Evolutionary conservation across 2,888 invertebrate genomes (phyloP).

Genomic region (Matsumyia berberina): DNA sequence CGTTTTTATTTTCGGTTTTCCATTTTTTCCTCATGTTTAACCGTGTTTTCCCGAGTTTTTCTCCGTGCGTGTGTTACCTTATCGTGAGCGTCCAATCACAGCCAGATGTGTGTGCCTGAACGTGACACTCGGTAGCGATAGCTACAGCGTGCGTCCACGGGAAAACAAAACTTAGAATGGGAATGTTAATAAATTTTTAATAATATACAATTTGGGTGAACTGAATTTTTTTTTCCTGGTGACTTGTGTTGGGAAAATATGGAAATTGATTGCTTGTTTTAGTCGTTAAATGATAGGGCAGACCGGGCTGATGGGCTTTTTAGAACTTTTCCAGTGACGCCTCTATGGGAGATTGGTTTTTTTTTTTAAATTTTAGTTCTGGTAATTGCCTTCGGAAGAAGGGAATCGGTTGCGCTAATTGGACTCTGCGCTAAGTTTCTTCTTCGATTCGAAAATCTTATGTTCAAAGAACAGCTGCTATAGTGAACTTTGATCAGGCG

Average conservation of each 20-base stretch:
- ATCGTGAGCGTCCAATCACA: constrained; percentile 72
- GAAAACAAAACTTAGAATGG: constrained; percentile 25
- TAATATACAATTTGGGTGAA: constrained; percentile 51
- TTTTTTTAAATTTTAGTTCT: too few species aligned
- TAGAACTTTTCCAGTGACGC: constrained; percentile 30
- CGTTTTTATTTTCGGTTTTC: constrained; percentile 27
- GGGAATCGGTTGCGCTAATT: too few species aligned
- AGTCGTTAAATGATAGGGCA: constrained; percentile 10
- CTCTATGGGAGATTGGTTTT: constrained; percentile 3
- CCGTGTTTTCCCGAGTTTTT: constrained; percentile 15
- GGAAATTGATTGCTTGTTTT: constrained; percentile 68
- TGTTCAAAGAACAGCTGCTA: too few species aligned
- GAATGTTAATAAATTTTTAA: constrained; percentile 66
- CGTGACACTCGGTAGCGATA: constrained; percentile 54
- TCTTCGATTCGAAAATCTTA: too few species aligned
- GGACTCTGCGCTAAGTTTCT: too few species aligned
- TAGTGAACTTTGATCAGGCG: too few species aligned
- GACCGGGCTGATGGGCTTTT: not conserved
- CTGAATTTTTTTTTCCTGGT: constrained; percentile 45
- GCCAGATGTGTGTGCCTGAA: constrained; percentile 54
- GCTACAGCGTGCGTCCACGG: constrained; percentile 24
- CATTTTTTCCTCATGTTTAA: constrained; percentile 17
- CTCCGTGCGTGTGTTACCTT: constrained; percentile 51
- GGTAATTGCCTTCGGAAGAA: too few species aligned
- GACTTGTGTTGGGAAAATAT: constrained; percentile 52